Evolutionary conservation across 2,797 vertebrate genomes (phyloP), one percentile per base, ranked within the genome.

Genomic region (Pseudopleuronectes americanus): DNA sequence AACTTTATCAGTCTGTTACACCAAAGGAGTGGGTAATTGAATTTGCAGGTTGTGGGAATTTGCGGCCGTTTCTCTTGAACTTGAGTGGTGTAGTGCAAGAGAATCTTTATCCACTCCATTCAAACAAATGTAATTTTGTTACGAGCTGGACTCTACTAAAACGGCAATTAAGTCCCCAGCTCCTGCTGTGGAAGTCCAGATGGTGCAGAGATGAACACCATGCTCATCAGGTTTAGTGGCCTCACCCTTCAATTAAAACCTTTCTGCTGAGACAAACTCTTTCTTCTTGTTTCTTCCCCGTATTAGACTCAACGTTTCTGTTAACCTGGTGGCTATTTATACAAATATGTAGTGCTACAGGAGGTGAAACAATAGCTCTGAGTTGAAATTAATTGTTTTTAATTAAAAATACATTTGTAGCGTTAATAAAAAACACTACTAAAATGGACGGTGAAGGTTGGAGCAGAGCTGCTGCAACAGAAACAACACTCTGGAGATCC

Each of bases 131-230:
- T 49, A 19, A 49, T 71, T 63, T 58, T 26, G 55, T 38, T 61
- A 53, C 55, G 51, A 31, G 1, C 55, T 60, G 41, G 56, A 64
- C 71, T 70, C 54, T 41, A 52, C 55, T 70, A 68, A 58, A 81
- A 66, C 2, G 58, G 36, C 63, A 77, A 56, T 81, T 49, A 61
- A 9, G 36, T 47, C 21, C 19, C 10, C 16, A 22, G 49, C 67
- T 71, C 74, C 69, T 48, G 71, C 76, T 71, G 74, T 33, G 33
- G n/a, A 60, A 31, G 63, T 74, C 49, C 85, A 87, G 79, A 87
- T 84, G 83, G 79, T 68, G 62, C 45, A 8, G 43, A 64, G 65
- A 85, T 75, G 72, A 84, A 73, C 74, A 71, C 57, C 26, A 21
- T 17, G 77, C 71, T 74, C 65, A 57, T 81, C 64, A 80, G 64